Conservation (phyloP, 2,797 vertebrate genomes). For the Pachyuromys duprasi region DNA sequence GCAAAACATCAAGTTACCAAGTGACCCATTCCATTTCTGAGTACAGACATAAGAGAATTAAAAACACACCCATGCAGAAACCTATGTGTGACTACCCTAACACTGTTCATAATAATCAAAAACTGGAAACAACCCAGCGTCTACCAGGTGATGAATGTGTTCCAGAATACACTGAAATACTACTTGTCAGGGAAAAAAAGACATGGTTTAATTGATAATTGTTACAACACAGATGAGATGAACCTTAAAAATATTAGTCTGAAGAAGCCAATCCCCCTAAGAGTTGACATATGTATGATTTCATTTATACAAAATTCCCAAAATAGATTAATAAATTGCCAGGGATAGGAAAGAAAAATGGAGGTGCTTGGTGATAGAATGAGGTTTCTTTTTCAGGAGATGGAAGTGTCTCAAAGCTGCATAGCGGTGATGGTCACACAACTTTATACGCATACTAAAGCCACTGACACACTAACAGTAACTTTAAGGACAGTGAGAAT, state of each 20-base stretch:
- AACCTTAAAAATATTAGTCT: background rate
- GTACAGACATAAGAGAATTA: background rate
- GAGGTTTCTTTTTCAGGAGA: background rate
- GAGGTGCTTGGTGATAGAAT: background rate
- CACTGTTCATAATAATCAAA: background rate
- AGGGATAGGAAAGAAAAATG: background rate
- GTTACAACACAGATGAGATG: background rate
- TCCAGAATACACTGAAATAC: background rate
- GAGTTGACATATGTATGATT: background rate
- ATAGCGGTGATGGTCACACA: background rate
- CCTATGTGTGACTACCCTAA: background rate
- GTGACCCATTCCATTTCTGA: background rate
- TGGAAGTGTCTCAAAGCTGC: background rate
- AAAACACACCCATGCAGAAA: background rate
- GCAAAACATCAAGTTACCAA: background rate
- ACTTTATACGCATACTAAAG: background rate
- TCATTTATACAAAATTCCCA: background rate
- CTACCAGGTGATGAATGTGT: background rate
- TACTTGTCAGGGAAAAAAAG: background rate
- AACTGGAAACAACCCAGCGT: background rate
- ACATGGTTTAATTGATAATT: rapidly evolving
- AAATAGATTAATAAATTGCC: background rate
- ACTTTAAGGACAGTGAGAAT: background rate
- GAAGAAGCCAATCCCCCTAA: background rate
- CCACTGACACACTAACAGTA: background rate